These are phyloP conservation scores for Thripadectes ignobilis DNA, from an alignment of 2,797 vertebrate species.

Conservation along the genomic window DNA sequence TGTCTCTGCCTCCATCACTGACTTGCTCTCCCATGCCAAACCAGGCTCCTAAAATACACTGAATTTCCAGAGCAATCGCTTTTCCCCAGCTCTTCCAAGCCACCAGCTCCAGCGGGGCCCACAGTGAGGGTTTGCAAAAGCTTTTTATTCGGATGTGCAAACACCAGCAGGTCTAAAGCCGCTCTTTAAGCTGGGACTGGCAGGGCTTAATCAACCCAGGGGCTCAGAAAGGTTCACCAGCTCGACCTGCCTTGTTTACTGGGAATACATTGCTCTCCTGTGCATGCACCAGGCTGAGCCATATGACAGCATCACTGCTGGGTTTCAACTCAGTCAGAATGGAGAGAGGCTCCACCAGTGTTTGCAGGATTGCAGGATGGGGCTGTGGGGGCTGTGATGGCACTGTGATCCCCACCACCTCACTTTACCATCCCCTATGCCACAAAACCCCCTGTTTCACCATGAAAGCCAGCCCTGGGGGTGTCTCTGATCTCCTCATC, in stretches of 20 bases:
- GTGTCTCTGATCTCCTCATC: not conserved
- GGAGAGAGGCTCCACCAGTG: not conserved
- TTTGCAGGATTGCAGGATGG: not conserved
- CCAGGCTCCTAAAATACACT: not conserved
- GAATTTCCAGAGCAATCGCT: not conserved
- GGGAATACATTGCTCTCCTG: not conserved
- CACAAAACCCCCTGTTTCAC: accelerated
- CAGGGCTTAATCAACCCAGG: not conserved
- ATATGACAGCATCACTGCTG: not conserved
- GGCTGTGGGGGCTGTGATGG: not conserved
- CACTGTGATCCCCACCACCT: not conserved
- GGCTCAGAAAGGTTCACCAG: not conserved
- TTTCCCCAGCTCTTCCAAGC: not conserved
- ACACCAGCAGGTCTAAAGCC: not conserved
- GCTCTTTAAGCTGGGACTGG: not conserved
- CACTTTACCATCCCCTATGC: not conserved
- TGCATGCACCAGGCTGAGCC: not conserved
- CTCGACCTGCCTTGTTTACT: not conserved
- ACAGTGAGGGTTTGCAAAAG: not conserved
- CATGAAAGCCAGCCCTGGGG: not conserved
- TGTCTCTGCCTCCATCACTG: not conserved
- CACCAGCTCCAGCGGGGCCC: not conserved
- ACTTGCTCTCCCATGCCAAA: not conserved
- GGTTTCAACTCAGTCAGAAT: accelerated
- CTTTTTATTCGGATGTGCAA: not conserved